Evolutionary conservation across 2,888 invertebrate genomes (phyloP).

Genomic region (Brachynemurus nebulosus): DNA sequence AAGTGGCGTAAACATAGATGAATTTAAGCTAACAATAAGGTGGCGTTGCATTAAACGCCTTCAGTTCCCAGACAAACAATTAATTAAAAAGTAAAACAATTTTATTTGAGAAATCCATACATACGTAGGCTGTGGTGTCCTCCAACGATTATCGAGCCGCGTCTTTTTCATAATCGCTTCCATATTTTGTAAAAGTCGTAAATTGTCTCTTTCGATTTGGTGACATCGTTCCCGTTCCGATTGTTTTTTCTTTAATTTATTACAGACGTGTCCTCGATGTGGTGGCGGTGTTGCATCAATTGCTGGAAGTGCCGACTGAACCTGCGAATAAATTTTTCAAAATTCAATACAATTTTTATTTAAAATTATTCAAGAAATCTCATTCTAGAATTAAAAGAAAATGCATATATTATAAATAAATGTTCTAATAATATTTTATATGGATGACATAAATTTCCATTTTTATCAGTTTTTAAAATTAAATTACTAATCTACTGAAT

Average conservation of each 20-base stretch:
- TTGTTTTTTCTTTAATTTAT: constrained; percentile 55
- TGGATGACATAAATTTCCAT: too few relatives aligned
- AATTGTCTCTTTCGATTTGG: constrained; percentile 53
- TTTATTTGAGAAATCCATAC: too few relatives aligned
- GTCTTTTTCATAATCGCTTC: constrained; percentile 49
- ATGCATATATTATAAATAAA: too few relatives aligned
- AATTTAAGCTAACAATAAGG: too few relatives aligned
- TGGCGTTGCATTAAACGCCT: too few relatives aligned
- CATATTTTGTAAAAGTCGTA: constrained; percentile 50
- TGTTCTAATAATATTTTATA: too few relatives aligned
- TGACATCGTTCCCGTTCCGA: constrained; percentile 49
- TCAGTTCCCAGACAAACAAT: too few relatives aligned
- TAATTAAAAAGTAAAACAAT: too few relatives aligned
- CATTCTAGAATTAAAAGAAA: too few relatives aligned
- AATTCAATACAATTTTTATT: neutral
- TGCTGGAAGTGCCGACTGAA: constrained; percentile 48
- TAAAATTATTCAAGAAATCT: neutral
- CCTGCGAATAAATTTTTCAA: constrained; percentile 29
- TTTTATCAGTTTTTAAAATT: too few relatives aligned
- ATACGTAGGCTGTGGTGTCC: constrained; percentile 47
- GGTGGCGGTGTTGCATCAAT: constrained; percentile 52
- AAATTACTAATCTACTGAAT: too few relatives aligned
- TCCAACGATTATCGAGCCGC: constrained; percentile 54
- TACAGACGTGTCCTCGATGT: constrained; percentile 46
- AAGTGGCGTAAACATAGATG: too few relatives aligned